Percentiles rank a stretch among this genome's conserved stretches.
Evolutionary conservation across 1,140 invertebrate genomes (phyloP).

Genomic region (Tetranychus urticae): DNA sequence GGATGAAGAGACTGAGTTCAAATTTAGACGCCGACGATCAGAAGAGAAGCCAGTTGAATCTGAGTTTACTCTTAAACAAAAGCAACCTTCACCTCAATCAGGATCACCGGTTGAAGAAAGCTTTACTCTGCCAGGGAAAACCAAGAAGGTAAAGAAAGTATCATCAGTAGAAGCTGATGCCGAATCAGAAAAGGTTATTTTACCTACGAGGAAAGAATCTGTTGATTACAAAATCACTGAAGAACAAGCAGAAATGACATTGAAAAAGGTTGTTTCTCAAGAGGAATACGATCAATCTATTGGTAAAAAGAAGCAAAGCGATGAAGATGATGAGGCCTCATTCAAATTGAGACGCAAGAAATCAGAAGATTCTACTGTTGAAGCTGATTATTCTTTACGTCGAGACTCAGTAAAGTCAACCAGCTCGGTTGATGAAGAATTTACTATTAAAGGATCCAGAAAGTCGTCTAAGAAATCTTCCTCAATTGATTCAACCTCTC

Average conservation of each 20-base stretch:
- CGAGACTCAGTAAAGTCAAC: background rate
- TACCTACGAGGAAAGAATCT: conserved; percentile 32
- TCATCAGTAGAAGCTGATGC: background rate
- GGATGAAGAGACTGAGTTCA: conserved; percentile 4
- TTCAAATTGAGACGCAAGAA: background rate
- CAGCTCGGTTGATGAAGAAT: background rate
- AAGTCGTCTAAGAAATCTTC: background rate
- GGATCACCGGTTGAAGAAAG: conserved; percentile 38
- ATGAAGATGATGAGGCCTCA: conserved; percentile 4
- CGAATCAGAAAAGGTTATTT: conserved; percentile 35
- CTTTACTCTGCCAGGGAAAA: conserved; percentile 24
- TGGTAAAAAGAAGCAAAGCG: conserved; percentile 3
- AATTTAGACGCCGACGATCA: background rate
- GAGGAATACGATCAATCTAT: conserved; percentile 27
- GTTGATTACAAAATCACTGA: conserved; percentile 33
- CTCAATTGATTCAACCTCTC: background rate
- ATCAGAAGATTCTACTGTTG: background rate
- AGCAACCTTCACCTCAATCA: conserved; percentile 23
- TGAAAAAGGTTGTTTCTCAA: conserved; percentile 18
- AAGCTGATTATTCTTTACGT: background rate
- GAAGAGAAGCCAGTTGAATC: conserved; percentile 5
- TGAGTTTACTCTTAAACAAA: conserved; percentile 1
- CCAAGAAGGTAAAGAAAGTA: background rate
- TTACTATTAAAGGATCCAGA: background rate
- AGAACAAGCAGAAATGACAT: conserved; percentile 22